Base-by-base conservation (phyloP, 2,888 invertebrate species). In the Blomia tropicalis region DNA sequence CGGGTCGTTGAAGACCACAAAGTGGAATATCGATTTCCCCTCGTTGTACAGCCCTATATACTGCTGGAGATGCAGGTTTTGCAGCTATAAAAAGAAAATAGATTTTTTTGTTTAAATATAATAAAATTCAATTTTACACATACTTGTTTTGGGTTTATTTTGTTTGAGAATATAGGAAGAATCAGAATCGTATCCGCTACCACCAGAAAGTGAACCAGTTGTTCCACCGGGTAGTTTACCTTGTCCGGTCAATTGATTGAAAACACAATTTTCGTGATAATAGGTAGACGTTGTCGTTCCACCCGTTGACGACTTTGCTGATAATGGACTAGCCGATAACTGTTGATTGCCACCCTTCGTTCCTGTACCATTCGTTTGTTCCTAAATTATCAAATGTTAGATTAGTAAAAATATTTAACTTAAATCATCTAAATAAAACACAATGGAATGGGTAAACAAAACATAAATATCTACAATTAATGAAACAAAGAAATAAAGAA, bases 1-100 rank as follows among this genome's bases (percentile, higher is more conserved):
- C 89, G 22, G 83, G 83, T 71, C 92, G 92, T 51, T 92, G 80
- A 71, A 95, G 82, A 44, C 95, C 95, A 71, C 87, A 81, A 11
- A 90, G 78, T 0, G 95, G 95, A 2, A 93, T 89, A 75, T 95
- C 93, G 0, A 62, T 62, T 30, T 65, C 63, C 27, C 63, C 65
- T 43, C 65, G 30, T 60, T 65, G 65, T 22, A 65, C 62, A 41
- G 65, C 59, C 25, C 60, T 31, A 53, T 65, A 63, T 31, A 58
- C 59, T 43, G 63, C 47, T 30, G 64, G 61, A 17, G 64, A 64
- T 32, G 62, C 62, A 11, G 64, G 64, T 43, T 43, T 11, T 60
- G 51, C 7, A 5, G 17, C 25, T 60, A 29, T 5, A 53, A 19
- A n/a, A 5, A 27, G 5, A 7, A 17, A 4, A 36, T 41, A 58